Conservation (phyloP, 1,140 invertebrate genomes). For the Drosophila ogumai region DNA sequence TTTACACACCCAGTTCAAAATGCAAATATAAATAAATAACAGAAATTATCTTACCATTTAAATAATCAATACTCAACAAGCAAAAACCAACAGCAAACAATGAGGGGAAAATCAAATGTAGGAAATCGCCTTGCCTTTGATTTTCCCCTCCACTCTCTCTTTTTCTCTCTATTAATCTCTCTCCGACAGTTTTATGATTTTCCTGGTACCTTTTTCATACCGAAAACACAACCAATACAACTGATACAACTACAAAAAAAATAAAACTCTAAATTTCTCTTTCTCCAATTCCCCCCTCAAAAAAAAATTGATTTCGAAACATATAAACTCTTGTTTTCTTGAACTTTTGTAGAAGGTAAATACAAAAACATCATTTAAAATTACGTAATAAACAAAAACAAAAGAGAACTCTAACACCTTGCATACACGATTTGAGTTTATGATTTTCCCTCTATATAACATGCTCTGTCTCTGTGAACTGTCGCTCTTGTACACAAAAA, state of each 20-base stretch:
- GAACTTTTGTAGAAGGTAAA: slow-evolving; percentile 85
- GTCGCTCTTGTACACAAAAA: slow-evolving; percentile 60
- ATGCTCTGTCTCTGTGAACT: slow-evolving; percentile 64
- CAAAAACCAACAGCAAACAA: slow-evolving; percentile 58
- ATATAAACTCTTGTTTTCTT: slow-evolving; percentile 83
- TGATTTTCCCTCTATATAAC: slow-evolving; percentile 55
- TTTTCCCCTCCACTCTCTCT: slow-evolving; percentile 32
- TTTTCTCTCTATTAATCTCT: slow-evolving; percentile 1
- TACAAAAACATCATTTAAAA: slow-evolving; percentile 72
- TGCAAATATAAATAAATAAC: slow-evolving; percentile 71
- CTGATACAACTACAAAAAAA: slow-evolving; percentile 57
- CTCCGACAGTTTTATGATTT: slow-evolving; percentile 57
- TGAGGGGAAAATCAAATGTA: slow-evolving; percentile 15
- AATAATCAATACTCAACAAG: slow-evolving; percentile 42
- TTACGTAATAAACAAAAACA: slow-evolving; percentile 43
- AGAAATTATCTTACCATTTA: slow-evolving; percentile 37
- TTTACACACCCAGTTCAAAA: slow-evolving; percentile 79
- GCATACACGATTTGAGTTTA: slow-evolving; percentile 69
- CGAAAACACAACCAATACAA: slow-evolving; percentile 52
- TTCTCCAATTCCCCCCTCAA: slow-evolving; percentile 75
- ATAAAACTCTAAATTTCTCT: slow-evolving; percentile 84
- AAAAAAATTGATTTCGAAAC: slow-evolving; percentile 78
- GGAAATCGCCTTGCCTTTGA: slow-evolving; percentile 28
- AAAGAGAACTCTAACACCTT: slow-evolving; percentile 63
- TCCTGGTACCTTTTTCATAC: slow-evolving; percentile 26